These are phyloP conservation scores for Etia nguti DNA, from an alignment of 2,113 vertebrate genomes.

Conservation along the genomic window DNA sequence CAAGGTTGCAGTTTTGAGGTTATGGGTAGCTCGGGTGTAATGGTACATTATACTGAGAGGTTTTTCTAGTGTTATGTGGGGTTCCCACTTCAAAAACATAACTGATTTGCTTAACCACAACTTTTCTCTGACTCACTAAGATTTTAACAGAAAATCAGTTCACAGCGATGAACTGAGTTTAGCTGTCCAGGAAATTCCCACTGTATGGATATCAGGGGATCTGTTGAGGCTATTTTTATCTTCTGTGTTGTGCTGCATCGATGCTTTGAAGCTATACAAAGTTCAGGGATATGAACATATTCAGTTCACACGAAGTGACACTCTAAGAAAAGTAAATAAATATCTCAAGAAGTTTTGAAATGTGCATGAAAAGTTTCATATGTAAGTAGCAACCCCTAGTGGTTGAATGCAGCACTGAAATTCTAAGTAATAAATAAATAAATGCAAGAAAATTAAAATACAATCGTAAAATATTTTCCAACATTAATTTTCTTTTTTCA, in stretches of 20 bases:
- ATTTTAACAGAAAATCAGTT: background rate
- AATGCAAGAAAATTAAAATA: background rate
- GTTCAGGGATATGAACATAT: background rate
- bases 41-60: background rate
- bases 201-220: background rate
- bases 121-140: background rate
- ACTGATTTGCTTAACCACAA: background rate
- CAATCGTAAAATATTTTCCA: background rate
- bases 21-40: background rate
- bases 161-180: background rate
- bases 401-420: background rate
- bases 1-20: background rate
- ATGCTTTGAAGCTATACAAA: background rate
- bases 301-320: background rate
- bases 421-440: background rate
- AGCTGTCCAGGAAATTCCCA: slow-evolving; percentile 37
- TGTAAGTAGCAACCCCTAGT: slow-evolving; percentile 18
- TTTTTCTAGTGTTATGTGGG: background rate
- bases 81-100: background rate
- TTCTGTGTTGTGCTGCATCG: background rate
- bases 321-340: background rate
- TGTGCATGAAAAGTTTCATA: background rate
- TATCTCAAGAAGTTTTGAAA: too few relatives aligned
- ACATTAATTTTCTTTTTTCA: background rate
- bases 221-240: background rate